Base-by-base conservation (phyloP, 2,888 invertebrate genomes). In the Mystacides longicornis region DNA sequence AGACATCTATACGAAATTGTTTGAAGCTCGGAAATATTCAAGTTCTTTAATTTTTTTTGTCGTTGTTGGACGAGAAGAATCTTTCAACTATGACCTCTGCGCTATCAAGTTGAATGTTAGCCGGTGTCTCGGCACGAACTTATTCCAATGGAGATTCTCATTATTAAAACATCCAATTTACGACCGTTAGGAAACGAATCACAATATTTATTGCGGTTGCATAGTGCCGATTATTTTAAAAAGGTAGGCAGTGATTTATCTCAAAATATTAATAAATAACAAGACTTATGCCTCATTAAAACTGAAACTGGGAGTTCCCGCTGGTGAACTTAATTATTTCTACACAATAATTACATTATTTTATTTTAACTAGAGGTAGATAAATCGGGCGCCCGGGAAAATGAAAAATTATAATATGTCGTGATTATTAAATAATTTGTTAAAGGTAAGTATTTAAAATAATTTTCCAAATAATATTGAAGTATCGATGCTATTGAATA, bases 291-390 rank as follows among this genome's bases (percentile, higher is more conserved):
- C 45, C 19, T 45, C 21, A 45, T 20, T 20, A 45, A 45, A 20
- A 45, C 11, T 20, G 16, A 45, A 21, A n/a, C 45, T 45, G 45
- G 20, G 20, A 45, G 45, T 45, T 45, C 45, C 45, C 21, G 45
- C 45, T 45, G 45, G 20, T 45, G n/a, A 45, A n/a, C 45, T 19
- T 19, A 45, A 45, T 45, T 45, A 45, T 21, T 37, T n/a, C n/a
- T n/a, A n/a, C n/a, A n/a, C n/a, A n/a, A n/a, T n/a, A n/a, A n/a
- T n/a, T n/a, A n/a, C n/a, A n/a, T n/a, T n/a, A n/a, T n/a, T n/a
- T n/a, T n/a, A n/a, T n/a, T n/a, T n/a, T n/a, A n/a, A n/a, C n/a
- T n/a, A n/a, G n/a, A n/a, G n/a, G n/a, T n/a, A n/a, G n/a, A n/a
- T n/a, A n/a, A n/a, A n/a, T n/a, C n/a, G n/a, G n/a, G n/a, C n/a